A percentile compares a stretch with the other conserved stretches of the same genome.
phyloP scores from a whole-genome alignment of 2,113 vertebrate species.

The Pimephales promelas region DNA sequence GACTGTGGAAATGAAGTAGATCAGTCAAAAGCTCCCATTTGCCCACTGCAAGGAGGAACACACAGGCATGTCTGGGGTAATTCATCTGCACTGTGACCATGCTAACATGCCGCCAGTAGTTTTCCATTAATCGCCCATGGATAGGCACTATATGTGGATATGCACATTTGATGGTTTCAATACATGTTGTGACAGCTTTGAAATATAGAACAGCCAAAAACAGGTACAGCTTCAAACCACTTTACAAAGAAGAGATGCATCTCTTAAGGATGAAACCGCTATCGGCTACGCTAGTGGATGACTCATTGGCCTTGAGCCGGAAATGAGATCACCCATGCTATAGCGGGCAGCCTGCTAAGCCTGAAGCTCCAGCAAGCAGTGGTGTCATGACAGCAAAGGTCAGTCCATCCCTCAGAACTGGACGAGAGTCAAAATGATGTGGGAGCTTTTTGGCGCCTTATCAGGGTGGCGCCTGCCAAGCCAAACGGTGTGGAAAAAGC shows the following conservation, averaged over 20 bases:
- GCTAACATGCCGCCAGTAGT: conserved; percentile 10
- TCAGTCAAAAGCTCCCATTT: conserved; percentile 66
- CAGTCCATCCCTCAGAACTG: conserved; percentile 8
- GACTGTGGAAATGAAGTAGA: conserved; percentile 72
- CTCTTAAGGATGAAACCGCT: not conserved
- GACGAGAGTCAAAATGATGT: conserved; percentile 21
- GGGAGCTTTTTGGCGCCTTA: conserved; percentile 13
- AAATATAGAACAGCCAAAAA: conserved; percentile 5
- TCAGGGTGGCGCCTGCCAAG: not conserved
- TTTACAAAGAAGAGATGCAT: conserved; percentile 2
- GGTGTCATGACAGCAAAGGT: not conserved
- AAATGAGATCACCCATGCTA: conserved; percentile 19
- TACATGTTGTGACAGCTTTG: not conserved
- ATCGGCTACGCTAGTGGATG: not conserved
- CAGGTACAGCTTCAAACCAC: conserved; percentile 17
- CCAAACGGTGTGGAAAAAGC: conserved; percentile 13
- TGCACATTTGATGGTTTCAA: not conserved
- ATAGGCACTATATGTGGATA: conserved; percentile 1
- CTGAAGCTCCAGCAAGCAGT: not conserved
- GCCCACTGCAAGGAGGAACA: conserved; percentile 35
- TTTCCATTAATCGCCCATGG: not conserved
- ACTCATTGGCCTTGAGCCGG: not conserved
- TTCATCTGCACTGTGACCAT: conserved; percentile 38
- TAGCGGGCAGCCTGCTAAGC: not conserved
- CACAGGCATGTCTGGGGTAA: conserved; percentile 39